Conservation (phyloP, 2,113 vertebrate genomes). For the Syrmaticus mikado region DNA sequence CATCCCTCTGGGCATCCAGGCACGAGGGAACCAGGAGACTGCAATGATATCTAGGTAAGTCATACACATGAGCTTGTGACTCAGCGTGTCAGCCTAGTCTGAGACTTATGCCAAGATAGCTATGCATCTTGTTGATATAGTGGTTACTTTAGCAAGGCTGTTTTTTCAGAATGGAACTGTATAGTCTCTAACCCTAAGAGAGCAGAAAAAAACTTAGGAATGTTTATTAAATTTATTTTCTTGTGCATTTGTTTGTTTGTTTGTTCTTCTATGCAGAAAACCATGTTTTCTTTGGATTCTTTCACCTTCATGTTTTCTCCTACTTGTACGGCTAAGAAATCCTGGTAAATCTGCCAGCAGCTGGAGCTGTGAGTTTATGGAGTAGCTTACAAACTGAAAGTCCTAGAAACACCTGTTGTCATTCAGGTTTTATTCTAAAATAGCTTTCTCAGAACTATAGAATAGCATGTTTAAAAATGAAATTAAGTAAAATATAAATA, state of each 20-base stretch:
- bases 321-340: background rate
- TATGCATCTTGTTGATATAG: background rate
- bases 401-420: background rate
- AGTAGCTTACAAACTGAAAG: background rate
- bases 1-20: background rate
- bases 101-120: background rate
- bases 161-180: background rate
- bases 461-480: background rate
- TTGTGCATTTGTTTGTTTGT: background rate
- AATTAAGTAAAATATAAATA: background rate
- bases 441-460: background rate
- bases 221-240: background rate
- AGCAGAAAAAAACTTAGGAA: background rate
- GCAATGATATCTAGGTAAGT: background rate
- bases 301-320: background rate
- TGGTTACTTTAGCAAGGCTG: background rate
- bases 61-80: background rate
- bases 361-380: slow-evolving; percentile 12
- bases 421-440: background rate
- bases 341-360: background rate
- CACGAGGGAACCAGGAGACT: background rate
- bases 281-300: background rate
- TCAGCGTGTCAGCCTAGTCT: background rate
- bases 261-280: background rate
- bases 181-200: background rate